Conservation (phyloP, 2,888 invertebrate species). For the Cosmia pyralina region DNA sequence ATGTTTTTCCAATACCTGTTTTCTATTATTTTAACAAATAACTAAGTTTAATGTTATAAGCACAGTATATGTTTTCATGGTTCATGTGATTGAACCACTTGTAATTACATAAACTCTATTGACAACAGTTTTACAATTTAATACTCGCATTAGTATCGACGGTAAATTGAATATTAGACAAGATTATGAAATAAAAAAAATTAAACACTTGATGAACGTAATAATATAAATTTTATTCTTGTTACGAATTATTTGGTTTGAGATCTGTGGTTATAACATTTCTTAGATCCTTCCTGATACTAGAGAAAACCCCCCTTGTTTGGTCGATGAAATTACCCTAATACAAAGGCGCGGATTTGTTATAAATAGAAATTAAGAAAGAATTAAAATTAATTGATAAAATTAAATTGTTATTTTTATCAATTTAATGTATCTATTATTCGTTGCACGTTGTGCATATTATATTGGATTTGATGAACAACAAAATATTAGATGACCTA, state of each 20-base stretch:
- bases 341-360: conserved; percentile 45
- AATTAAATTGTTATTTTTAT: conserved; percentile 29
- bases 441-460: conserved; percentile 46
- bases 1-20: conserved; percentile 68
- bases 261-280: conserved; percentile 68
- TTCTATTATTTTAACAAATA: conserved; percentile 56
- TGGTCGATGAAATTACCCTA: conserved; percentile 45
- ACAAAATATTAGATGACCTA: conserved; percentile 31
- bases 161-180: conserved; percentile 4
- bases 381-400: conserved; percentile 31
- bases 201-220: neutral
- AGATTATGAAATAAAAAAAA: neutral
- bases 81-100: conserved; percentile 13
- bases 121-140: conserved; percentile 9
- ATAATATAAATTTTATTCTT: neutral
- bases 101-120: conserved; percentile 11
- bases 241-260: conserved; percentile 10
- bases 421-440: conserved; percentile 41
- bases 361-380: conserved; percentile 37
- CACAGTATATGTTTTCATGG: conserved; percentile 61
- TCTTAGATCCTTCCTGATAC: conserved; percentile 30
- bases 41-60: conserved; percentile 65
- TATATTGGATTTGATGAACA: conserved; percentile 31
- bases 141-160: conserved; percentile 6
- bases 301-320: conserved; percentile 65